Conservation (phyloP, 1,140 invertebrate species). For the Galleria mellonella region DNA sequence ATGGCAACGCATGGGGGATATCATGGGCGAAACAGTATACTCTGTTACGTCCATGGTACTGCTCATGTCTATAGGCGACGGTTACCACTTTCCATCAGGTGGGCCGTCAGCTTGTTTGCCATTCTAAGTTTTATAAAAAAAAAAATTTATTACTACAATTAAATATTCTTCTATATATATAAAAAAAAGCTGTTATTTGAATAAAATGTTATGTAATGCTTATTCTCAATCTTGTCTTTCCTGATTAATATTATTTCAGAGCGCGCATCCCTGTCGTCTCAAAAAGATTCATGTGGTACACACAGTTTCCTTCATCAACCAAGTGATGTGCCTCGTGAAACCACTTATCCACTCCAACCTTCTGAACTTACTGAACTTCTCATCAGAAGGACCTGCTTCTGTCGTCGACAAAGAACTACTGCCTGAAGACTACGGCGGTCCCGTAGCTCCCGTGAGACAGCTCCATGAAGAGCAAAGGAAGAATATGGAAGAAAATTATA, state of each 20-base stretch:
- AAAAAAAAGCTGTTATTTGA: too few species aligned
- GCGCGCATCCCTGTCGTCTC: conserved; percentile 76
- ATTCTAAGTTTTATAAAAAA: too few species aligned
- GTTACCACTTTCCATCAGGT: too few species aligned
- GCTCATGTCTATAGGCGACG: too few species aligned
- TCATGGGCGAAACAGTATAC: too few species aligned
- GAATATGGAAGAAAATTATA: conserved; percentile 66
- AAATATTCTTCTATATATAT: too few species aligned
- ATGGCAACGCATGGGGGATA: too few species aligned
- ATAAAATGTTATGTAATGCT: too few species aligned
- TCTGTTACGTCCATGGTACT: too few species aligned
- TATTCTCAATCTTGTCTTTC: too few species aligned
- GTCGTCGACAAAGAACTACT: conserved; percentile 63
- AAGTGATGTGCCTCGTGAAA: conserved; percentile 76
- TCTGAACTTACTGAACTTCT: conserved; percentile 73
- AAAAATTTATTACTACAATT: too few species aligned
- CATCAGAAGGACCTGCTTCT: conserved; percentile 62
- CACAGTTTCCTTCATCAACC: conserved; percentile 77
- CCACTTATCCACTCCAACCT: conserved; percentile 76
- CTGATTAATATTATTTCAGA: conserved; percentile 57
- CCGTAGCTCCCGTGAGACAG: conserved; percentile 55
- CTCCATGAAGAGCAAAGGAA: conserved; percentile 65
- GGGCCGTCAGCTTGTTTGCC: too few species aligned
- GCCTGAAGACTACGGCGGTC: conserved; percentile 70
- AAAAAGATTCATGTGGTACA: conserved; percentile 77